Evolutionary conservation across 2,888 invertebrate species (phyloP).

Genomic region (Dynastes tityus): DNA sequence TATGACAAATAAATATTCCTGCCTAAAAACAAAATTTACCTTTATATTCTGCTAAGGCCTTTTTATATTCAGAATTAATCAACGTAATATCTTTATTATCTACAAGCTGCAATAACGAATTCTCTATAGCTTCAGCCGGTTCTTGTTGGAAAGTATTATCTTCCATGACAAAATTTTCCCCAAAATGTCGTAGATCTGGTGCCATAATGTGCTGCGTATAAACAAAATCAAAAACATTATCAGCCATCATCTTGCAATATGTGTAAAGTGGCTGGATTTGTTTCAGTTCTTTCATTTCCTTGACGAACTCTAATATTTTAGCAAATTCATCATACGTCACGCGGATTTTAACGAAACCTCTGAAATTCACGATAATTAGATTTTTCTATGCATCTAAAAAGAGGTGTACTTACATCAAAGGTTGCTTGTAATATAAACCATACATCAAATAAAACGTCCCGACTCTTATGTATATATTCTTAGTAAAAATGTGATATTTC

Average conservation of each 20-base stretch:
- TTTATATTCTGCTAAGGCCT: slow-evolving; percentile 26
- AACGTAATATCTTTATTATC: slow-evolving; percentile 25
- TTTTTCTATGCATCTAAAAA: neutral
- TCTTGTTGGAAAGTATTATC: slow-evolving; percentile 24
- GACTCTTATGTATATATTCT: slow-evolving; percentile 58
- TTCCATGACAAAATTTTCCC: slow-evolving; percentile 27
- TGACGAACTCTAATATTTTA: slow-evolving; percentile 59
- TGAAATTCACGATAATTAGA: slow-evolving; percentile 8
- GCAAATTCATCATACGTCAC: slow-evolving; percentile 61
- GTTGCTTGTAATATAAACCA: slow-evolving; percentile 65
- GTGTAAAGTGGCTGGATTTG: slow-evolving; percentile 61
- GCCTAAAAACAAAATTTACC: neutral
- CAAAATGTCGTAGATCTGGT: slow-evolving; percentile 20
- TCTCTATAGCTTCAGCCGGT: neutral
- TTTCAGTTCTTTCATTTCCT: slow-evolving; percentile 55
- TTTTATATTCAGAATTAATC: slow-evolving; percentile 32
- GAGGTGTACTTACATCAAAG: slow-evolving; percentile 60
- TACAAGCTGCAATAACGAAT: slow-evolving; percentile 20
- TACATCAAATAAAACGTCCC: slow-evolving; percentile 65
- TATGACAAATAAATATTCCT: neutral
- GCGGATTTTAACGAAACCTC: slow-evolving; percentile 62
- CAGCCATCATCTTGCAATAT: slow-evolving; percentile 61
- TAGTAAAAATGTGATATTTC: slow-evolving; percentile 21
- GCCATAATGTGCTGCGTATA: slow-evolving; percentile 50
- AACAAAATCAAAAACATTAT: slow-evolving; percentile 62